Evolutionary conservation across 2,888 invertebrate genomes (phyloP).

Genomic region (Spodoptera exigua): DNA sequence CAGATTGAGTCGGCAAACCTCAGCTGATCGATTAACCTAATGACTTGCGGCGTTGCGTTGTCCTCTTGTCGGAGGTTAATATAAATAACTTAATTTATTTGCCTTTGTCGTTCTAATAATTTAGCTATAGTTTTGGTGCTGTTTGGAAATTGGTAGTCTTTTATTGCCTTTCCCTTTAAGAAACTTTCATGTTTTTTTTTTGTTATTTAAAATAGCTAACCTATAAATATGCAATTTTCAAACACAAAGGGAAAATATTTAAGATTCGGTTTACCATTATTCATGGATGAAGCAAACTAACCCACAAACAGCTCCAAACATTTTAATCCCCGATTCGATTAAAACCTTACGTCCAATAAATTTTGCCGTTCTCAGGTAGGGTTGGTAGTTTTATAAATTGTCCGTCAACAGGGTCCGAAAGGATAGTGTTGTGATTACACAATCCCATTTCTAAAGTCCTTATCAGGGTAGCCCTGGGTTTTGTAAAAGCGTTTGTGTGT

Average conservation of each 20-base stretch:
- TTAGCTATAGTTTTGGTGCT: too few species aligned
- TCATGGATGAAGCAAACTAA: too few species aligned
- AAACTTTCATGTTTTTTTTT: too few species aligned
- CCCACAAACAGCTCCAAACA: slow-evolving; percentile 18
- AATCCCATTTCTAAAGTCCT: slow-evolving; percentile 32
- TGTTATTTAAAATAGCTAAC: too few species aligned
- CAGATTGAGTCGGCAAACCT: slow-evolving; percentile 56
- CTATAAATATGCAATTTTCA: too few species aligned
- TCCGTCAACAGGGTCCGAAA: slow-evolving; percentile 34
- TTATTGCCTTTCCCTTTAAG: too few species aligned
- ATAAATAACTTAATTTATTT: not conserved
- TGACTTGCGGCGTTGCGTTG: slow-evolving; percentile 20
- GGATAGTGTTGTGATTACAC: slow-evolving; percentile 45
- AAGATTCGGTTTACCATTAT: too few species aligned
- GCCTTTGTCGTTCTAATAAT: not conserved
- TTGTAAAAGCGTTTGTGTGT: slow-evolving; percentile 36
- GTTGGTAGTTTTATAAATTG: slow-evolving; percentile 43
- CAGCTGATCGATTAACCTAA: slow-evolving; percentile 55
- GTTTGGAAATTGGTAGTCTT: too few species aligned
- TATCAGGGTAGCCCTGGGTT: slow-evolving; percentile 25
- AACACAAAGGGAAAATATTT: too few species aligned
- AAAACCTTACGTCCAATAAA: slow-evolving; percentile 41
- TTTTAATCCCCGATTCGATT: slow-evolving; percentile 35
- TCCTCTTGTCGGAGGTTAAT: slow-evolving; percentile 13
- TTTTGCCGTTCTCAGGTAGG: slow-evolving; percentile 35